phyloP scores from a whole-genome alignment of 2,888 invertebrate species.

The Gryllus longicercus region DNA sequence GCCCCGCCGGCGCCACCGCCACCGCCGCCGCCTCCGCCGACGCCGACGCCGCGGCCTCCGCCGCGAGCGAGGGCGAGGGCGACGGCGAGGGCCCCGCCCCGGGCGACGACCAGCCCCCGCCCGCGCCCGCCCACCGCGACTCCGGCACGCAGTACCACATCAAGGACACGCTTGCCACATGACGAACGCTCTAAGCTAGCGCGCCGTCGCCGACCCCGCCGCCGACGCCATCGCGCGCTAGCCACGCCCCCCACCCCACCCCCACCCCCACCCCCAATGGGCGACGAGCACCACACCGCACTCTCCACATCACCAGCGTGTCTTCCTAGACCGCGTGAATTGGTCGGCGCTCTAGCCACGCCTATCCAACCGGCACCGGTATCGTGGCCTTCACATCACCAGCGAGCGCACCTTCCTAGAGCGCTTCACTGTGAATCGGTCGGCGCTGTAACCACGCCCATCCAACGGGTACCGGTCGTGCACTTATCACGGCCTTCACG shows the following conservation, averaged over 20 bases:
- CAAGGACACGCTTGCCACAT: constrained; percentile 29
- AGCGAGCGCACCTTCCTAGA: no score
- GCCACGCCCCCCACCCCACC: neutral
- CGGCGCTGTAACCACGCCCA: no score
- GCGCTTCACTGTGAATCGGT: no score
- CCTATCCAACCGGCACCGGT: no score
- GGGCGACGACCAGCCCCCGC: neutral
- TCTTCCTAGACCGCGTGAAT: no score
- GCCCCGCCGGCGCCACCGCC: neutral
- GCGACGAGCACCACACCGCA: no score
- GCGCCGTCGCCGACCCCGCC: neutral
- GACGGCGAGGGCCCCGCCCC: neutral
- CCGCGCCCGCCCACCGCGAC: constrained; percentile 23
- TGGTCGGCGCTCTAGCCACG: no score
- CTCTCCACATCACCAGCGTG: no score
- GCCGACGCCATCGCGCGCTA: neutral
- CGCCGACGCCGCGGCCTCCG: neutral
- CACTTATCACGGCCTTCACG: no score
- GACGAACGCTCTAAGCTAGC: constrained; percentile 29
- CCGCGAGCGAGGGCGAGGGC: neutral
- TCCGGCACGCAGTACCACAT: constrained; percentile 30
- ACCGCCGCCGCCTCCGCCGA: neutral
- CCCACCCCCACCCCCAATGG: no score
- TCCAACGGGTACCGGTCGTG: no score
- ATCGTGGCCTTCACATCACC: no score